Evolutionary conservation across 64 coral and sea anemone species (phyloP).

Genomic region (Hydrozoanthus tunicans): DNA sequence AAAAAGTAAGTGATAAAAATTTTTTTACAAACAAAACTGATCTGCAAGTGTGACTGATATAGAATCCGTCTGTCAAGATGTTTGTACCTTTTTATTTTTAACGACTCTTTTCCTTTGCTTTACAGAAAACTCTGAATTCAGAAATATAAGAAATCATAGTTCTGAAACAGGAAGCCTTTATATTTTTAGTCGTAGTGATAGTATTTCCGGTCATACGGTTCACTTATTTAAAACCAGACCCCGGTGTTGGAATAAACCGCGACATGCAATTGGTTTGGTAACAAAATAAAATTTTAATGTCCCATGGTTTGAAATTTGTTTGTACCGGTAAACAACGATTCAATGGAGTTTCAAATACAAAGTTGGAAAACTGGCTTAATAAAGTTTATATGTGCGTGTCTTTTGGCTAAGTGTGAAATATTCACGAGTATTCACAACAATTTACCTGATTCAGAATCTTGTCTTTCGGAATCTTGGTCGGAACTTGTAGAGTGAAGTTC

Average conservation of each 20-base stretch:
- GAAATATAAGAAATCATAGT: no score
- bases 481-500: slow-evolving; percentile 48
- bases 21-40: background rate
- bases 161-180: background rate
- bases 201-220: slow-evolving; percentile 46
- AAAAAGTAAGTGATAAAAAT: background rate
- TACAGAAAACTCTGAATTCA: background rate
- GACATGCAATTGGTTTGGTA: slow-evolving; percentile 36
- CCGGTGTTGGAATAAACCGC: background rate
- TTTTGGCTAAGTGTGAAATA: slow-evolving; percentile 1
- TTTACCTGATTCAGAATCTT: slow-evolving; percentile 52
- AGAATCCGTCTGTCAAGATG: background rate
- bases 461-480: slow-evolving; percentile 55
- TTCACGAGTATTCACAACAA: background rate
- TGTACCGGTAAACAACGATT: slow-evolving; percentile 35
- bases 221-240: background rate
- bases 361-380: background rate
- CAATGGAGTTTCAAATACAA: background rate
- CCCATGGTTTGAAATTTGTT: slow-evolving; percentile 48
- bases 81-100: no score
- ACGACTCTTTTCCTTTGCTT: background rate
- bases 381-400: background rate
- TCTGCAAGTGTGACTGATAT: background rate
- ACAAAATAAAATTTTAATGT: slow-evolving; percentile 62
- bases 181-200: slow-evolving; percentile 24